A percentile compares a stretch with the other conserved stretches of the same genome.
Evolutionary conservation across 2,888 invertebrate species (phyloP).

Genomic region (Acleris emargana): DNA sequence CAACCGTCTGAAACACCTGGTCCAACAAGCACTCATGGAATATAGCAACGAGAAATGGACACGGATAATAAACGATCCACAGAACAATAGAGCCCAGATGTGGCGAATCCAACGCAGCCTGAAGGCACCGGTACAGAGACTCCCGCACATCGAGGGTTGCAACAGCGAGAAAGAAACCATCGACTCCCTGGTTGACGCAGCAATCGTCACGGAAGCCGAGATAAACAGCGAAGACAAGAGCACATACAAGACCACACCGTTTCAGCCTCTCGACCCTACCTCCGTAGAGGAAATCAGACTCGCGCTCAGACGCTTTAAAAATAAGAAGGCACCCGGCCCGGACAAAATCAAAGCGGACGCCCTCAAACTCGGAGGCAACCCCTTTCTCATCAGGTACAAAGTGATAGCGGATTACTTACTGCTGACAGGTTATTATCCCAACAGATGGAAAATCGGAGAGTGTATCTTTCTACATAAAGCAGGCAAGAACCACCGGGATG

Average conservation of each 20-base stretch:
- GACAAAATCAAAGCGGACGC: too few species aligned
- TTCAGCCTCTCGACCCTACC: slow-evolving; percentile 21
- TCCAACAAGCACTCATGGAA: slow-evolving; percentile 6
- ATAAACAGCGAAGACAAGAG: slow-evolving; percentile 3
- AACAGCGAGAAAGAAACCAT: slow-evolving; percentile 18
- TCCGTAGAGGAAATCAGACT: slow-evolving; percentile 11
- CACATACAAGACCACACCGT: slow-evolving; percentile 13
- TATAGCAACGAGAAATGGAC: slow-evolving; percentile 6
- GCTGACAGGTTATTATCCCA: too few species aligned
- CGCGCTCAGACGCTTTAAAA: too few species aligned
- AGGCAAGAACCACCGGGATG: too few species aligned
- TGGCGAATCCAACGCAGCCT: slow-evolving; percentile 13
- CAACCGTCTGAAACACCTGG: slow-evolving; percentile 13
- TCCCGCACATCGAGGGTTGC: slow-evolving; percentile 7
- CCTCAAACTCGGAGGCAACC: slow-evolving; percentile 12
- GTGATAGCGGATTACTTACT: too few species aligned
- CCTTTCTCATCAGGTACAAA: slow-evolving; percentile 24
- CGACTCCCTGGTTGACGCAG: slow-evolving; percentile 22
- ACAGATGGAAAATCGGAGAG: too few species aligned
- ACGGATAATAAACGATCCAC: slow-evolving; percentile 8
- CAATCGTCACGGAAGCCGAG: slow-evolving; percentile 16
- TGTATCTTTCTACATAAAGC: too few species aligned
- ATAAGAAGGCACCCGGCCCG: too few species aligned
- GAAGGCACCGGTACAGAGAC: too few species aligned
- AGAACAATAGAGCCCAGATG: slow-evolving; percentile 20